Percentiles rank a stretch among this genome's conserved stretches.
Evolutionary conservation across 2,797 vertebrate genomes (phyloP).

Genomic region (Cephalopachus bancanus): DNA sequence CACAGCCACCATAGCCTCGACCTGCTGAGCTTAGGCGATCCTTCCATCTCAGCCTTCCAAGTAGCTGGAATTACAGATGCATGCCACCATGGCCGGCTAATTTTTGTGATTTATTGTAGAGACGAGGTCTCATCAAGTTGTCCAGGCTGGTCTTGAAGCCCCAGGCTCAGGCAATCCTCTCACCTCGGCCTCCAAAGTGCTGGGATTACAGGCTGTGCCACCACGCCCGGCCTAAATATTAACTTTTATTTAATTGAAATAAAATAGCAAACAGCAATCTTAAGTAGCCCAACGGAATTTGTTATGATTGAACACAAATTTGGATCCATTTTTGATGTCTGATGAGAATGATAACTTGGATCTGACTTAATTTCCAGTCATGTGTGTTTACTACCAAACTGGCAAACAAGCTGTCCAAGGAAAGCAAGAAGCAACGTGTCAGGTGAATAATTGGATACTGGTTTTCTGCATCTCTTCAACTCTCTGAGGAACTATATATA

Average conservation of each 20-base stretch:
- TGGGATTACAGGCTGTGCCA: too few relatives aligned
- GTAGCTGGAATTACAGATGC: too few relatives aligned
- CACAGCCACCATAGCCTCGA: too few relatives aligned
- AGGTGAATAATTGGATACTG: neutral
- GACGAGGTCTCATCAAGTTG: too few relatives aligned
- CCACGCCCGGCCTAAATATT: too few relatives aligned
- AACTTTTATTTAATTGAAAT: conserved; percentile 1
- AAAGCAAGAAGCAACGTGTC: neutral
- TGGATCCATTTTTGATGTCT: neutral
- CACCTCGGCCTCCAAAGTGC: too few relatives aligned
- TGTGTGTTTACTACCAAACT: neutral
- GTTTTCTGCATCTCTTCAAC: neutral
- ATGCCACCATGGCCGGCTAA: too few relatives aligned
- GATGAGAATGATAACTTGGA: neutral
- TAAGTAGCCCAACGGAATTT: conserved; percentile 31
- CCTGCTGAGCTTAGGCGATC: too few relatives aligned
- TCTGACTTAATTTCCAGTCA: conserved; percentile 30
- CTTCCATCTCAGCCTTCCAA: too few relatives aligned
- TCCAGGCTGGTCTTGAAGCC: too few relatives aligned
- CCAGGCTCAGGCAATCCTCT: too few relatives aligned
- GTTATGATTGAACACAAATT: neutral
- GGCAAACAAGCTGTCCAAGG: neutral
- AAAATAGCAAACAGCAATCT: neutral
- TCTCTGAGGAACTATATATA: neutral
- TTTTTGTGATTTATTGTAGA: too few relatives aligned